Conservation (phyloP, 2,113 vertebrate genomes). For the Mixornis gularis region DNA sequence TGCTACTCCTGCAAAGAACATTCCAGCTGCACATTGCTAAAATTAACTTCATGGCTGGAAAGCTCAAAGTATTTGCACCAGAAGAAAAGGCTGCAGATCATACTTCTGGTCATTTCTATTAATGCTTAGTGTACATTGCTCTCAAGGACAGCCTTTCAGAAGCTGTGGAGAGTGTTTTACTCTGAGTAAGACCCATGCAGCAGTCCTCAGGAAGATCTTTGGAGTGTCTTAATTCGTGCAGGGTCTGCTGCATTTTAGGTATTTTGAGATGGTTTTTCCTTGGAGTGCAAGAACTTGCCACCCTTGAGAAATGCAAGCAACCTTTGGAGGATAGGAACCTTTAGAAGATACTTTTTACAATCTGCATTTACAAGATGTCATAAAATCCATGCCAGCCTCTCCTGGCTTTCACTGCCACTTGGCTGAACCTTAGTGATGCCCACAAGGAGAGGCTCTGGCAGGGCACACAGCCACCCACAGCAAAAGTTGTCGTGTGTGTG, state of each 20-base stretch:
- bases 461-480: background rate
- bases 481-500: background rate
- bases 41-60: background rate
- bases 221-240: fast-evolving
- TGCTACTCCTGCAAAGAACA: background rate
- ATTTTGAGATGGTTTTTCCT: background rate
- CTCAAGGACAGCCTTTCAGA: background rate
- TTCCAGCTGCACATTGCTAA: background rate
- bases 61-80: background rate
- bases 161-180: background rate
- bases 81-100: background rate
- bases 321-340: background rate
- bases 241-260: background rate
- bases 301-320: background rate
- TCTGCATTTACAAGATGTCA: background rate
- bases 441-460: background rate
- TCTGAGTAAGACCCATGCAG: background rate
- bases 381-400: background rate
- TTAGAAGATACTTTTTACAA: background rate
- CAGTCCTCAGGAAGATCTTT: background rate
- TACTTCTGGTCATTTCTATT: background rate
- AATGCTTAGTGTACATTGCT: background rate
- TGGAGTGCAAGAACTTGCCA: background rate
- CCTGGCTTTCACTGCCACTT: background rate
- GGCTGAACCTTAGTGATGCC: background rate